These are phyloP conservation scores for Oryzias sinensis DNA, from an alignment of 2,797 vertebrate species.

Conservation along the genomic window DNA sequence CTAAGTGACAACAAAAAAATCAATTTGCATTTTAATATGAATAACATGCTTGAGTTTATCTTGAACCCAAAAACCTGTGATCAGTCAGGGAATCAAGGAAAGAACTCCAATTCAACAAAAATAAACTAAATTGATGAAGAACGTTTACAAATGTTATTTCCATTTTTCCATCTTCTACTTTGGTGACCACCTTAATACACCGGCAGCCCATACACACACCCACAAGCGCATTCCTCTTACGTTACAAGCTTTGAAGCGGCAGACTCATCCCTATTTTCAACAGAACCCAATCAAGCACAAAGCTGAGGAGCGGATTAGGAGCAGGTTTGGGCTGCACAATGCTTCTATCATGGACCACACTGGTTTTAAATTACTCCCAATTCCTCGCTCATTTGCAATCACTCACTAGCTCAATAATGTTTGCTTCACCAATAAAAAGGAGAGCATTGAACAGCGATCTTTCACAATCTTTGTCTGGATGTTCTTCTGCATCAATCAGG, in stretches of 20 bases:
- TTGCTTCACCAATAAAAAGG: conserved; percentile 62
- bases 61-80: too few species aligned
- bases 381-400: conserved; percentile 66
- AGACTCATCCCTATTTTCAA: conserved; percentile 83
- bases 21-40: too few species aligned
- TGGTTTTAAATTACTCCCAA: conserved; percentile 71
- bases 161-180: conserved; percentile 56
- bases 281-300: conserved; percentile 79
- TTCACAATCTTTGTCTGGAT: conserved; percentile 36
- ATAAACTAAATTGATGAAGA: conserved; percentile 18
- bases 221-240: conserved; percentile 61
- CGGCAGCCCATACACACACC: conserved; percentile 15
- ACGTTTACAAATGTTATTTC: conserved; percentile 45
- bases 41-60: too few species aligned
- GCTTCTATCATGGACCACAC: conserved; percentile 71
- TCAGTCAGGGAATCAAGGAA: too few species aligned
- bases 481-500: conserved; percentile 21
- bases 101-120: not conserved
- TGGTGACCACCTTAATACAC: conserved; percentile 56
- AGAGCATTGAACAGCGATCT: conserved; percentile 43
- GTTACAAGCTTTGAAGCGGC: conserved; percentile 76
- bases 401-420: conserved; percentile 72
- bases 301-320: conserved; percentile 74
- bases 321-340: conserved; percentile 62
- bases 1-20: too few species aligned